Evolutionary conservation across 92 coral and sea anemone genomes (phyloP).

Genomic region (Micromussa lordhowensis): DNA sequence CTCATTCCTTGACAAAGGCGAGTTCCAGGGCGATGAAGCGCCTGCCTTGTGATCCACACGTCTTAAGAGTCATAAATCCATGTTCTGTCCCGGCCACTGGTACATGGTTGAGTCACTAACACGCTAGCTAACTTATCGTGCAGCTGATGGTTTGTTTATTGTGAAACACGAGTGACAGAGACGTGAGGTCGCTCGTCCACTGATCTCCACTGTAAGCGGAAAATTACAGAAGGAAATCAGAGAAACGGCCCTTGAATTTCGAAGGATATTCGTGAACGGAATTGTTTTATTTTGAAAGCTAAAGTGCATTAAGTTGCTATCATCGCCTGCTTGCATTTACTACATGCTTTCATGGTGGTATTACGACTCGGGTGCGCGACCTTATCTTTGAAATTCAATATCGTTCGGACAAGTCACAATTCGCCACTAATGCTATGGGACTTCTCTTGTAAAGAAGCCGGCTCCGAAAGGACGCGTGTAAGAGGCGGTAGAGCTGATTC

Average conservation of each 20-base stretch:
- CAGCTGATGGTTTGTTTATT: conserved; percentile 23
- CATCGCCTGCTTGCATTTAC: conserved; percentile 43
- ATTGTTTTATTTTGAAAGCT: conserved; percentile 23
- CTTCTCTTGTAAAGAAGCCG: not conserved
- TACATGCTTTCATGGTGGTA: conserved; percentile 59
- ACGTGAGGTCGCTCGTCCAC: not conserved
- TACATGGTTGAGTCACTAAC: conserved; percentile 18
- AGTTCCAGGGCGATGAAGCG: conserved; percentile 42
- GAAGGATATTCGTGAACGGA: not conserved
- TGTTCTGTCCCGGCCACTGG: conserved; percentile 37
- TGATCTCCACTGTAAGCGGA: not conserved
- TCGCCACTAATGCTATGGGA: not conserved
- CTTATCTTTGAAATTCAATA: conserved; percentile 41
- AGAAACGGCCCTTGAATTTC: not conserved
- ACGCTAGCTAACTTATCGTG: conserved; percentile 15
- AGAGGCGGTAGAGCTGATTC: not conserved
- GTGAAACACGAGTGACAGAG: conserved; percentile 22
- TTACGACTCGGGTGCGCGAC: conserved; percentile 36
- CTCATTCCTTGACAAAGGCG: conserved; percentile 75
- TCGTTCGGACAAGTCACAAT: conserved; percentile 24
- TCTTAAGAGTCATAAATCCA: conserved; percentile 29
- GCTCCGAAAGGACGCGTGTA: not conserved
- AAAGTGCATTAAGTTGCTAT: conserved; percentile 30
- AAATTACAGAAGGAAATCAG: not conserved
- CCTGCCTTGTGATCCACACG: conserved; percentile 28